Evolutionary conservation across 2,888 invertebrate species (phyloP).

Genomic region (Calliscelio sp.): DNA sequence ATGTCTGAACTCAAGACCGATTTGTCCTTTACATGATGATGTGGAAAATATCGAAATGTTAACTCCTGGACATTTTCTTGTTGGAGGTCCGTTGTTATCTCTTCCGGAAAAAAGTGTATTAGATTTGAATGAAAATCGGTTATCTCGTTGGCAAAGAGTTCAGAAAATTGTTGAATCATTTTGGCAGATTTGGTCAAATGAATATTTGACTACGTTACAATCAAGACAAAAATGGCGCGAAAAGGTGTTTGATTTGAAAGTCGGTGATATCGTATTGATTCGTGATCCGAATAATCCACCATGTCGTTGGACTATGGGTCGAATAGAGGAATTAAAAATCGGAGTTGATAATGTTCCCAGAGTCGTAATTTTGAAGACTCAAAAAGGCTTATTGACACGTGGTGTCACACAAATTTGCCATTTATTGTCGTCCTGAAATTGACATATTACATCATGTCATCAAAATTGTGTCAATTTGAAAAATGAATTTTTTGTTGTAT

Average conservation of each 20-base stretch:
- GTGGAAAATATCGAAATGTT: background rate
- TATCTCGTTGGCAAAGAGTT: background rate
- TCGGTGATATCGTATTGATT: slow-evolving; percentile 16
- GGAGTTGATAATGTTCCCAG: background rate
- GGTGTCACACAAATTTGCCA: background rate
- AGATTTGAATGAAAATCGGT: background rate
- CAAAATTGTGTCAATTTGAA: no score
- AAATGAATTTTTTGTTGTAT: no score
- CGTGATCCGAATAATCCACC: slow-evolving; percentile 10
- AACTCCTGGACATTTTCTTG: slow-evolving; percentile 13
- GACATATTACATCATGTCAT: no score
- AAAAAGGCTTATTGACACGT: background rate
- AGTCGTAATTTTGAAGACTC: background rate
- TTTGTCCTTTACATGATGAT: slow-evolving; percentile 12
- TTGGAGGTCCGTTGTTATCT: background rate
- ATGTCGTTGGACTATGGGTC: slow-evolving; percentile 18
- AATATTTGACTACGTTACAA: slow-evolving; percentile 75
- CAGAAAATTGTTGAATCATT: slow-evolving; percentile 13
- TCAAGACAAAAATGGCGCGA: slow-evolving; percentile 73
- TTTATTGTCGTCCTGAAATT: background rate
- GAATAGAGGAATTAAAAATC: background rate
- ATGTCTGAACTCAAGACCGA: slow-evolving; percentile 24
- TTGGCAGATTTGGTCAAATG: slow-evolving; percentile 74
- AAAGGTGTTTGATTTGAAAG: background rate
- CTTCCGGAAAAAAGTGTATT: background rate